A percentile compares a stretch with the other conserved stretches of the same genome.
Evolutionary conservation across 2,113 vertebrate species (phyloP).

Genomic region (Mobula hypostoma): DNA sequence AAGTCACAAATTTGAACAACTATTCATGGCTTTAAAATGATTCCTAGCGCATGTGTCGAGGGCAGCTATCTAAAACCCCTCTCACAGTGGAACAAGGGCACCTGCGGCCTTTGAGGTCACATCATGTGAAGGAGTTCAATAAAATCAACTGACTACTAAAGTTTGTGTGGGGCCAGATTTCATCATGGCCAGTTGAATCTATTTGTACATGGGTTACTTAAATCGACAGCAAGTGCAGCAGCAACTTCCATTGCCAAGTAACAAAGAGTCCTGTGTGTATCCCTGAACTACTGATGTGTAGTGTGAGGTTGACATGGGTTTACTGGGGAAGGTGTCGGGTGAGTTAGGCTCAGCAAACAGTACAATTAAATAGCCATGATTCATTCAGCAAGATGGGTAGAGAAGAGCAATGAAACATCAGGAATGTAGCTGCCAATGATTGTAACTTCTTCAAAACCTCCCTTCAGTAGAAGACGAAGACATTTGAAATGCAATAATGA

Average conservation of each 20-base stretch:
- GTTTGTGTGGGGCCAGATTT: background rate
- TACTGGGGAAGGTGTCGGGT: background rate
- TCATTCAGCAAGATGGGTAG: background rate
- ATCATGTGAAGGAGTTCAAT: background rate
- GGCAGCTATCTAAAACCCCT: background rate
- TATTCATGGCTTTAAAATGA: background rate
- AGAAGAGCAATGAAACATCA: background rate
- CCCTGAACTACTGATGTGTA: background rate
- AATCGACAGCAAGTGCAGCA: background rate
- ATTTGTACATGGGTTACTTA: background rate
- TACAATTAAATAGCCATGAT: background rate
- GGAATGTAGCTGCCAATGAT: background rate
- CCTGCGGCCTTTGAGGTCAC: background rate
- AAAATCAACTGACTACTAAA: background rate
- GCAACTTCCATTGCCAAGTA: background rate
- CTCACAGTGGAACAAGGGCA: background rate
- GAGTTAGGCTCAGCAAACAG: background rate
- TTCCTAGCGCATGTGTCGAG: background rate
- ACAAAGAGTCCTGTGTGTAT: background rate
- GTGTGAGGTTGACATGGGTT: background rate
- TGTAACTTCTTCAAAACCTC: background rate
- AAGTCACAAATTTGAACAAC: background rate
- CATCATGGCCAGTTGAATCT: background rate
- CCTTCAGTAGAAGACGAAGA: background rate
- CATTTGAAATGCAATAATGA: background rate